Evolutionary conservation across 2,888 invertebrate species (phyloP), one percentile per base, ranked within the genome.

Genomic region (Metacarcinus magister): DNA sequence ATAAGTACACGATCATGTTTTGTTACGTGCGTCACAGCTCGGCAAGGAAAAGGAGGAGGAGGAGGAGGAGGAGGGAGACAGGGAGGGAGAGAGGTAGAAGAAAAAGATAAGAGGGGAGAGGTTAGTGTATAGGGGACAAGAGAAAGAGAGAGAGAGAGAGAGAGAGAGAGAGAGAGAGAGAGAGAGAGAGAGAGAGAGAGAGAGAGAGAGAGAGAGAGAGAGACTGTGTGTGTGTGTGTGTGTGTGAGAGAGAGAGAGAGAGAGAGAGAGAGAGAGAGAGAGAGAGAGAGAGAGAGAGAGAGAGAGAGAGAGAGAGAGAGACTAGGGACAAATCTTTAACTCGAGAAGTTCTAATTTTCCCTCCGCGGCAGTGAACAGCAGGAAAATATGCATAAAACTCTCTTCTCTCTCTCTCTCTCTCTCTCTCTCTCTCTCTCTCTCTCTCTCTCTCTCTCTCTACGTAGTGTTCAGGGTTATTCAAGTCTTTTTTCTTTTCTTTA

Each of bases 381-480:
- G n/a, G 19, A 67, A 67, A n/a, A 67, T 67, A 23, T n/a, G 19
- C 60, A 60, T 60, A 60, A 60, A 10, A 10, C 60, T 60, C 23
- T 60, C 60, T 60, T 44, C 91, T 43, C 44, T 39, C 91, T 43
- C 44, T 16, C 44, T 44, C 23, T 43, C 91, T 23, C 19, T 39
- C 44, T 91, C 91, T 39, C 91, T 28, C 90, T 90, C 90, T 90
- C 90, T 90, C 90, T 90, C 90, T 90, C 90, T 90, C 90, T 90
- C 90, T 90, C 90, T 90, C 90, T 90, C 90, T 90, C 90, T 90
- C 90, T 90, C 90, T 90, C 90, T 90, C 90, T 90, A n/a, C 7
- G 43, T 39, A 0, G 60, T 13, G 16, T 60, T 60, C 19, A 60
- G 60, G 60, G 60, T 2, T 60, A 60, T 60, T 60, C 23, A 2